Conservation (phyloP, 2,113 vertebrate species). For the Amazona guildingii region DNA sequence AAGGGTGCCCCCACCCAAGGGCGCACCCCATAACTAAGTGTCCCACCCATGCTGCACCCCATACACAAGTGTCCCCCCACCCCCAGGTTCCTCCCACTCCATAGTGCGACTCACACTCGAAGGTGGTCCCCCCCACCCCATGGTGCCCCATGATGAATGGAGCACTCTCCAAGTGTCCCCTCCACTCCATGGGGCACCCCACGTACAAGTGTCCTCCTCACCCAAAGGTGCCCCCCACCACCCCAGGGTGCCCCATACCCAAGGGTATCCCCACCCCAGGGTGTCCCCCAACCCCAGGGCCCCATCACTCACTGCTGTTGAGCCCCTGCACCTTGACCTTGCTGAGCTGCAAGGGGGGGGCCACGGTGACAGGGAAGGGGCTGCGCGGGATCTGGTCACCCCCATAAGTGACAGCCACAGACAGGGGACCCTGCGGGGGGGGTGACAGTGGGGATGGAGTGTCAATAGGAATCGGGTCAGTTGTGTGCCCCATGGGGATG, state of each 20-base stretch:
- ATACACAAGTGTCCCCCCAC: not conserved
- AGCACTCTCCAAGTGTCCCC: not conserved
- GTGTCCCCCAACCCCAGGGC: not conserved
- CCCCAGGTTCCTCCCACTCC: not conserved
- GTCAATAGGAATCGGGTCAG: too few species aligned
- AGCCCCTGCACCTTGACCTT: slow-evolving; percentile 40
- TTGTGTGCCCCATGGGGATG: not conserved
- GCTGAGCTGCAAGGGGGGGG: not conserved
- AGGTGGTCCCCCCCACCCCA: not conserved
- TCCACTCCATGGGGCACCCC: not conserved
- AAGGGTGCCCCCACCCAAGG: not conserved
- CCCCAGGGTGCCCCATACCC: not conserved
- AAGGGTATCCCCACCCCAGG: not conserved
- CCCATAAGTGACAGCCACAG: not conserved
- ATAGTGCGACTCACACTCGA: not conserved
- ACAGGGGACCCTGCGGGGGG: not conserved
- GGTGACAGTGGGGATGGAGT: not conserved
- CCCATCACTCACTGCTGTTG: slow-evolving; percentile 21
- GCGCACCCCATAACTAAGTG: too few species aligned
- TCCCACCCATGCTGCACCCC: not conserved
- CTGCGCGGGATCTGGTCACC: slow-evolving; percentile 8
- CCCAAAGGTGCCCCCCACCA: not conserved
- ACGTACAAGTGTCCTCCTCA: not conserved
- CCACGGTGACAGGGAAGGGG: not conserved
- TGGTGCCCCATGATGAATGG: not conserved